A percentile compares a stretch with the other conserved stretches of the same genome.
Evolutionary conservation across 2,797 vertebrate genomes (phyloP).

Genomic region (Thaleichthys pacificus): DNA sequence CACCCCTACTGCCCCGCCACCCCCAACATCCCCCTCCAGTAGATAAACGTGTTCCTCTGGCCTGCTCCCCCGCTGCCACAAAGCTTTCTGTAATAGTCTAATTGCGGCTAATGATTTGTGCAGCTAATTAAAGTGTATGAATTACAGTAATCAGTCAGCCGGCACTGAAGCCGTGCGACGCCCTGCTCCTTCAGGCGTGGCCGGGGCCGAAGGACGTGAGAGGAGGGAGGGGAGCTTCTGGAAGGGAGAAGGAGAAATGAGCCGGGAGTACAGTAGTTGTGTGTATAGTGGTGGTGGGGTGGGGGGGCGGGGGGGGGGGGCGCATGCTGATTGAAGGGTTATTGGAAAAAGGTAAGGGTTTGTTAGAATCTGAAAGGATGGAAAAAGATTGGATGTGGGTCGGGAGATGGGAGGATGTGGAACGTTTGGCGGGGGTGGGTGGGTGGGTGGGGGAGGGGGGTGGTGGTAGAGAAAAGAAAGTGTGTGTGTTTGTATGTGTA

Average conservation of each 20-base stretch:
- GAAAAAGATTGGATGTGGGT: too few relatives aligned
- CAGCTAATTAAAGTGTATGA: slow-evolving; percentile 99
- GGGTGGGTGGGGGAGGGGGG: not conserved
- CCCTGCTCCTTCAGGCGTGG: slow-evolving; percentile 69
- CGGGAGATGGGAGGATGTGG: too few relatives aligned
- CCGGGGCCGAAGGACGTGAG: slow-evolving; percentile 43
- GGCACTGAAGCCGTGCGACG: slow-evolving; percentile 77
- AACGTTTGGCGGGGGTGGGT: not conserved
- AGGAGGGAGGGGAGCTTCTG: slow-evolving; percentile 30
- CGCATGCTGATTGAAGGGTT: not conserved
- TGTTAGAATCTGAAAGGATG: too few relatives aligned
- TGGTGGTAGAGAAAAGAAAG: not conserved
- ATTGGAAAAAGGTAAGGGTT: not conserved
- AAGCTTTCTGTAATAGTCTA: slow-evolving; percentile 99
- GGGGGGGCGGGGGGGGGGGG: not conserved
- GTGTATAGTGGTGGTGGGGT: not conserved
- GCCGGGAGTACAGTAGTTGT: not conserved
- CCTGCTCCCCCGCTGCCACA: slow-evolving; percentile 82
- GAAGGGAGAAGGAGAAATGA: slow-evolving; percentile 19
- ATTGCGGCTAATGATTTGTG: slow-evolving; percentile 99
- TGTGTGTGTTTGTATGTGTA: too few relatives aligned
- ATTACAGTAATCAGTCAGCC: slow-evolving; percentile 99
- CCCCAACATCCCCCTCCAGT: slow-evolving; percentile 23
- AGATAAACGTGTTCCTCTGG: slow-evolving; percentile 70
- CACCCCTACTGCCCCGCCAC: not conserved